A percentile compares a stretch with the other conserved stretches of the same genome.
Evolutionary conservation across 2,797 vertebrate genomes (phyloP).

Genomic region (Ptychobarbus kaznakovi): DNA sequence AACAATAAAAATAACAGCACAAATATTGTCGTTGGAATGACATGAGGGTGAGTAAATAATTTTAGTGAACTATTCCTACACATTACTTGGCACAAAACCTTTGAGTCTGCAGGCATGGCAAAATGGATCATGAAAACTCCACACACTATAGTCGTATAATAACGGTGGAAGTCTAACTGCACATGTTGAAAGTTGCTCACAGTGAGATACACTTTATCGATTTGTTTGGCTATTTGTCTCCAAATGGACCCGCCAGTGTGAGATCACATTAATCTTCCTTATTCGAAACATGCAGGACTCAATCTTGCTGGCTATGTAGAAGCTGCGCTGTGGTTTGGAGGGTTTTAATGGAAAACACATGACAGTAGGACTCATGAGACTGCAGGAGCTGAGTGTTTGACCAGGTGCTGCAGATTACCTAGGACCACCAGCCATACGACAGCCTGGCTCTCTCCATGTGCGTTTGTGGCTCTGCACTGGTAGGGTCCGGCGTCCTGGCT

Average conservation of each 20-base stretch:
- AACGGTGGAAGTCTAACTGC: slow-evolving; percentile 56
- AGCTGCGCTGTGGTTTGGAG: slow-evolving; percentile 40
- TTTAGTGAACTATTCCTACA: neutral
- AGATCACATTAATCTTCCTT: slow-evolving; percentile 59
- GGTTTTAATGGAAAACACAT: slow-evolving; percentile 77
- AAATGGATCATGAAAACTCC: neutral
- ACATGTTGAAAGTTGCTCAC: slow-evolving; percentile 36
- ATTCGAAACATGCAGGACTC: slow-evolving; percentile 65
- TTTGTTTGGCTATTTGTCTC: slow-evolving; percentile 58
- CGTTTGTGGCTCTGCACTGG: slow-evolving; percentile 81
- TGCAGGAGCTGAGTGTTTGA: slow-evolving; percentile 64
- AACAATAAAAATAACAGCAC: neutral
- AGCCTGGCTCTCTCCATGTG: slow-evolving; percentile 75
- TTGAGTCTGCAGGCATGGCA: too few relatives aligned
- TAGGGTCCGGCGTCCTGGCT: slow-evolving; percentile 82
- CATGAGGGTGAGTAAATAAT: neutral
- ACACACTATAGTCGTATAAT: neutral
- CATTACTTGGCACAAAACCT: neutral
- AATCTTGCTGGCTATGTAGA: slow-evolving; percentile 60
- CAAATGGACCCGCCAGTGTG: slow-evolving; percentile 54
- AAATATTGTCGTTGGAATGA: neutral
- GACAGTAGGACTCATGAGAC: slow-evolving; percentile 64
- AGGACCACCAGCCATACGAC: slow-evolving; percentile 85
- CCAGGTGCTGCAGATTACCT: slow-evolving; percentile 80
- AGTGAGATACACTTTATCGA: slow-evolving; percentile 47